A percentile compares a stretch with the other conserved stretches of the same genome.
Conservation (phyloP, 2,113 vertebrate genomes). For the Glaucidium brasilianum region DNA sequence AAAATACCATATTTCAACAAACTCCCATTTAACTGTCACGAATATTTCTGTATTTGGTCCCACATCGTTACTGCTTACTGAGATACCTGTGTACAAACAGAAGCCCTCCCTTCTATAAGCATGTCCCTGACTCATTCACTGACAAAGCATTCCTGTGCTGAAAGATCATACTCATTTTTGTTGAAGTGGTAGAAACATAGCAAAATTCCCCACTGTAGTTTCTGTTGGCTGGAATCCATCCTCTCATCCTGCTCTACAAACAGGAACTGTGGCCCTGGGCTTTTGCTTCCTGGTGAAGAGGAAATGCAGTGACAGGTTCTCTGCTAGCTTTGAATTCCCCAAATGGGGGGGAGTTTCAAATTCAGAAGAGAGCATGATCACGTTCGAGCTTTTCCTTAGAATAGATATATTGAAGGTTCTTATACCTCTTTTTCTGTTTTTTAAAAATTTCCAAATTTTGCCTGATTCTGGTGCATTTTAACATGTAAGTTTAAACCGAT, state of each 20-base stretch:
- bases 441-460: not conserved
- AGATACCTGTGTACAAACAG: not conserved
- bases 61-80: not conserved
- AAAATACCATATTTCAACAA: constrained; percentile 10
- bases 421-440: not conserved
- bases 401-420: not conserved
- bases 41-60: not conserved
- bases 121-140: not conserved
- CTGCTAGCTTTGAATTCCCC: not conserved
- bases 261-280: not conserved
- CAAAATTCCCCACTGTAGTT: not conserved
- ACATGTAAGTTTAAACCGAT: not conserved
- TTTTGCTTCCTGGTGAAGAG: not conserved
- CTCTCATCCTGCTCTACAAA: not conserved
- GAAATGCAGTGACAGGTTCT: not conserved
- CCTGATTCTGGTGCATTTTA: not conserved
- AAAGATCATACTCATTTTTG: not conserved
- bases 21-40: not conserved
- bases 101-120: not conserved
- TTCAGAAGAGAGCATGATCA: not conserved
- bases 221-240: not conserved
- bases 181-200: not conserved
- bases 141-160: not conserved
- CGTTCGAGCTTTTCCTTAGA: not conserved
- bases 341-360: not conserved